Conservation (phyloP, 2,797 vertebrate genomes). For the Enteromius radiatus region DNA sequence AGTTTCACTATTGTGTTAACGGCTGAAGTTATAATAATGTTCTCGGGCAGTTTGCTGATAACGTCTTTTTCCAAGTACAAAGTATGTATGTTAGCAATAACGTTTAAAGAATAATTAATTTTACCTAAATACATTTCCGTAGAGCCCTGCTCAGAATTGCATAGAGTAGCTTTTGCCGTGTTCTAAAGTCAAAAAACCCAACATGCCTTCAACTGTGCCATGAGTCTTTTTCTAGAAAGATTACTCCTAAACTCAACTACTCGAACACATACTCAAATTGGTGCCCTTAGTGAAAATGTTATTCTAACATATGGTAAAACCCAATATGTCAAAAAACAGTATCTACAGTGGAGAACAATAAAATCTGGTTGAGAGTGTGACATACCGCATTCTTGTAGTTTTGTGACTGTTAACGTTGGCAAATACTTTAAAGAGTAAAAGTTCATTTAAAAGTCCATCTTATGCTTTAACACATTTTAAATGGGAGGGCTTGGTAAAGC, state of each 20-base stretch:
- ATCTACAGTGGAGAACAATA: conserved; percentile 81
- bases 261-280: neutral
- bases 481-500: conserved; percentile 84
- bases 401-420: conserved; percentile 91
- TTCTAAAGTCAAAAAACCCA: neutral
- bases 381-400: conserved; percentile 98
- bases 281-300: conserved; percentile 3
- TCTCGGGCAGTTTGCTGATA: neutral
- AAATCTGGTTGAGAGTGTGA: conserved; percentile 92
- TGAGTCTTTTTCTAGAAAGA: conserved; percentile 13
- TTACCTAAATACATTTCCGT: neutral
- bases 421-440: conserved; percentile 92
- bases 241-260: neutral
- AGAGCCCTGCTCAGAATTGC: conserved; percentile 31
- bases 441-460: conserved; percentile 96
- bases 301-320: conserved; percentile 53
- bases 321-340: conserved; percentile 72
- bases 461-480: conserved; percentile 86
- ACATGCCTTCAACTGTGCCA: conserved; percentile 11
- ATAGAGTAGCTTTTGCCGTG: neutral
- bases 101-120: neutral
- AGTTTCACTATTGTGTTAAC: neutral
- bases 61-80: neutral
- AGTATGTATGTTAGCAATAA: neutral
- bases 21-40: neutral